These are phyloP conservation scores for Marmota monax DNA, from an alignment of 2,113 vertebrate genomes.

Conservation along the genomic window DNA sequence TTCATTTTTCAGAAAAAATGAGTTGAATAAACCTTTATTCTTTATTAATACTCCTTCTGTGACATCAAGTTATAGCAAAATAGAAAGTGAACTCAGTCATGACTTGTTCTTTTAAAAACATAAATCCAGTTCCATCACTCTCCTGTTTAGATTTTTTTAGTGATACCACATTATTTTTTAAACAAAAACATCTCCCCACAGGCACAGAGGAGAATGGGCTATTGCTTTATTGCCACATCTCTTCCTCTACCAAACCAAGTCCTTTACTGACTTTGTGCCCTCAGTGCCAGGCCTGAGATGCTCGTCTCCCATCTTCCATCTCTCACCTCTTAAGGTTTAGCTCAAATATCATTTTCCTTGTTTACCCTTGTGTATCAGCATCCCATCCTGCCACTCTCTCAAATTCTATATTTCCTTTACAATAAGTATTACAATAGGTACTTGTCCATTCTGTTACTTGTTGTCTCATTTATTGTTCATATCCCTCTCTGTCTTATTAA, in stretches of 20 bases:
- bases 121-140: not conserved
- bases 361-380: not conserved
- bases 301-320: not conserved
- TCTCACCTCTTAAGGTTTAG: not conserved
- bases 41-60: not conserved
- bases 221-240: rapidly evolving
- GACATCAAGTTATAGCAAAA: not conserved
- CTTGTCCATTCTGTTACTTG: not conserved
- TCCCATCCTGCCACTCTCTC: too few relatives aligned
- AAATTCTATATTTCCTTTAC: not conserved
- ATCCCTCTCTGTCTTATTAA: not conserved
- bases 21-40: not conserved
- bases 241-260: too few relatives aligned
- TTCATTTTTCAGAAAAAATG: not conserved
- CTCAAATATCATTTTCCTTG: not conserved
- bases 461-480: not conserved
- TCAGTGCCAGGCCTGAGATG: too few relatives aligned
- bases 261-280: not conserved
- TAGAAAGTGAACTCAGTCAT: not conserved
- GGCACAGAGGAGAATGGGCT: too few relatives aligned
- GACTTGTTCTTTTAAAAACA: not conserved
- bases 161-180: not conserved
- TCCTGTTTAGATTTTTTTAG: not conserved
- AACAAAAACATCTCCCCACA: not conserved
- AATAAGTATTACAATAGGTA: not conserved